A percentile compares a stretch with the other conserved stretches of the same genome.
Evolutionary conservation across 2,797 vertebrate genomes (phyloP).

Genomic region (Mallotus villosus): DNA sequence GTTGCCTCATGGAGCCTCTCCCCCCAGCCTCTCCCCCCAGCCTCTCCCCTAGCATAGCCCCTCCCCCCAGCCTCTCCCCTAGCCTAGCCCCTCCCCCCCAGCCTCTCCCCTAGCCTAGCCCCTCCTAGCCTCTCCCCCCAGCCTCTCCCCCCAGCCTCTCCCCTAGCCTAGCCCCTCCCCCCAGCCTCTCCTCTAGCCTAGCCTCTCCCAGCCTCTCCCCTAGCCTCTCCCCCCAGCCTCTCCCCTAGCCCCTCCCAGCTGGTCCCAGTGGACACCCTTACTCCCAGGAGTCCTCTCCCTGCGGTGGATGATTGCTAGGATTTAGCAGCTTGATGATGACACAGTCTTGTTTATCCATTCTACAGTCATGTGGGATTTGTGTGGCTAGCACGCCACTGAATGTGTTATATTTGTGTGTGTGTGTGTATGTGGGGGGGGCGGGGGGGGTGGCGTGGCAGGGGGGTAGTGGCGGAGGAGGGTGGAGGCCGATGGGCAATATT

Average conservation of each 20-base stretch:
- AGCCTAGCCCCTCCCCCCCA: slow-evolving; percentile 12
- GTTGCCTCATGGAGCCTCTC: slow-evolving; percentile 10
- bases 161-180: slow-evolving; percentile 20
- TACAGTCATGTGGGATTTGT: neutral
- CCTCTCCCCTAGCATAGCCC: slow-evolving; percentile 15
- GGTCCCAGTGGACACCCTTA: neutral
- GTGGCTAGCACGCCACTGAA: slow-evolving; percentile 10
- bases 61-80: slow-evolving; percentile 3
- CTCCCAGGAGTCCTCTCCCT: neutral
- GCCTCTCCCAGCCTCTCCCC: slow-evolving; percentile 11
- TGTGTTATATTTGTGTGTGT: neutral
- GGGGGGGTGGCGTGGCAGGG: slow-evolving; percentile 4
- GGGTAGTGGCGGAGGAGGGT: slow-evolving; percentile 3
- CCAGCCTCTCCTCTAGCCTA: slow-evolving; percentile 15
- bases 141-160: slow-evolving; percentile 11
- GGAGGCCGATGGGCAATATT: too few species aligned
- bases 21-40: slow-evolving; percentile 6
- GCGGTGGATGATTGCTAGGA: slow-evolving; percentile 12
- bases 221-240: slow-evolving; percentile 9
- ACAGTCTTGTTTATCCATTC: too few species aligned
- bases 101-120: slow-evolving; percentile 12
- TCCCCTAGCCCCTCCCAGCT: slow-evolving; percentile 14
- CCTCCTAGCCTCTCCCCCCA: slow-evolving; percentile 2
- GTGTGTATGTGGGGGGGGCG: slow-evolving; percentile 1
- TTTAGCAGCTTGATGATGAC: slow-evolving; percentile 19